A percentile compares a stretch with the other conserved stretches of the same genome.
These are phyloP conservation scores for Sparidentex hasta DNA, from an alignment of 2,797 vertebrate genomes.

Conservation along the genomic window DNA sequence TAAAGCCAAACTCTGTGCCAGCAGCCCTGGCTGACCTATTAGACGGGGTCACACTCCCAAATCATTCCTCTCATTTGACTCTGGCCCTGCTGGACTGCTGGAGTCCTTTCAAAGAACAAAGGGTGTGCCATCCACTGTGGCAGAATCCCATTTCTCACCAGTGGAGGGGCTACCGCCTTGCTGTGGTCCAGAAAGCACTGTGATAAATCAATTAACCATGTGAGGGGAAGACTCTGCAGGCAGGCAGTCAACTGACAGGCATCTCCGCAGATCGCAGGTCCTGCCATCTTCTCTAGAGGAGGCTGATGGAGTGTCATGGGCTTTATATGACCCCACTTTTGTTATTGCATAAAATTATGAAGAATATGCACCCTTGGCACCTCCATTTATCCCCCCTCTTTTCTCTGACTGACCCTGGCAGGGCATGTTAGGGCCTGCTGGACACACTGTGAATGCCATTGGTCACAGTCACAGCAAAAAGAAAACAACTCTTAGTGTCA, in stretches of 20 bases:
- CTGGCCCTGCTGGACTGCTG: conserved; percentile 54
- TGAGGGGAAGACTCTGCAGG: conserved; percentile 44
- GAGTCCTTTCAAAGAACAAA: conserved; percentile 64
- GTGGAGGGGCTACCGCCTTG: conserved; percentile 64
- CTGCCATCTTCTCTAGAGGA: conserved; percentile 75
- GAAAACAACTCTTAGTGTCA: conserved; percentile 59
- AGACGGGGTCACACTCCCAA: conserved; percentile 47
- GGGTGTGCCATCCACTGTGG: conserved; percentile 37
- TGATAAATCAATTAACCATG: conserved; percentile 83
- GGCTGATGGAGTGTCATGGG: conserved; percentile 72
- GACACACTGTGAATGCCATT: conserved; percentile 67
- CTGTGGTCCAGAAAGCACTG: conserved; percentile 72
- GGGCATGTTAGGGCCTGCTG: conserved; percentile 70
- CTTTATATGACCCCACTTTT: conserved; percentile 57
- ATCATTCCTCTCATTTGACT: conserved; percentile 55
- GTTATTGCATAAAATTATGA: conserved; percentile 43
- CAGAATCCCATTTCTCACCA: conserved; percentile 74
- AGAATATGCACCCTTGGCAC: conserved; percentile 50
- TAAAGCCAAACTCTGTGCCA: conserved; percentile 17
- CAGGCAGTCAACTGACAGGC: conserved; percentile 71
- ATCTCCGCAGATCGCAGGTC: conserved; percentile 73
- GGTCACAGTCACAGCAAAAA: conserved; percentile 65
- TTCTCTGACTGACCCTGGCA: conserved; percentile 55
- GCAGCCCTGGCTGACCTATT: conserved; percentile 44
- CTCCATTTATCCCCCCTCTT: conserved; percentile 41